phyloP scores from a whole-genome alignment of 1,140 invertebrate genomes.

The Dendrolimus kikuchii region DNA sequence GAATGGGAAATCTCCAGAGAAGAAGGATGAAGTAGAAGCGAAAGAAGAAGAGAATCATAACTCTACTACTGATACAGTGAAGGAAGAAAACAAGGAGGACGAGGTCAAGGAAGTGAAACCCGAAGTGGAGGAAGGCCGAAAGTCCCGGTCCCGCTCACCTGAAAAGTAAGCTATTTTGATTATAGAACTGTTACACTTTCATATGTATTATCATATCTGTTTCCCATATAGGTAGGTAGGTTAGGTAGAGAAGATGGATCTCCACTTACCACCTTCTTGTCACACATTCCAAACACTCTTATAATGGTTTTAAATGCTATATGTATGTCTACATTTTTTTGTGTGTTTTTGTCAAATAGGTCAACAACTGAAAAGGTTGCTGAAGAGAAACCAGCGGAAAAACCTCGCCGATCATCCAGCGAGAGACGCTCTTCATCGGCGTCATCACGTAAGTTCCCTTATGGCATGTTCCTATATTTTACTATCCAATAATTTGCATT shows the following conservation, averaged over 20 bases:
- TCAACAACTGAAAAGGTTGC: conserved; percentile 32
- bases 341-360: conserved; percentile 5
- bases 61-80: conserved; percentile 17
- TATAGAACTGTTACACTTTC: no score
- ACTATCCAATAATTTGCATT: background rate
- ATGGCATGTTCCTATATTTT: conserved; percentile 1
- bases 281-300: background rate
- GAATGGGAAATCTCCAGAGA: conserved; percentile 67
- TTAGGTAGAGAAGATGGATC: no score
- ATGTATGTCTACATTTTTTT: background rate
- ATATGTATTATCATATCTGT: no score
- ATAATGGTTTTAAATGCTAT: background rate
- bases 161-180: conserved; percentile 33
- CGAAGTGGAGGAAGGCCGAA: conserved; percentile 25
- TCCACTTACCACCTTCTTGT: no score
- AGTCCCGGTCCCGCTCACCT: conserved; percentile 54
- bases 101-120: conserved; percentile 20
- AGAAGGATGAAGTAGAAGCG: conserved; percentile 55
- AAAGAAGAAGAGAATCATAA: conserved; percentile 25
- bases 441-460: conserved; percentile 46
- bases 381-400: conserved; percentile 46
- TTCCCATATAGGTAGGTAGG: no score
- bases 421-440: conserved; percentile 51
- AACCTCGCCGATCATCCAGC: conserved; percentile 41
- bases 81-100: conserved; percentile 25